Evolutionary conservation across 2,888 invertebrate species (phyloP).

Genomic region (Microplitis deprimator): DNA sequence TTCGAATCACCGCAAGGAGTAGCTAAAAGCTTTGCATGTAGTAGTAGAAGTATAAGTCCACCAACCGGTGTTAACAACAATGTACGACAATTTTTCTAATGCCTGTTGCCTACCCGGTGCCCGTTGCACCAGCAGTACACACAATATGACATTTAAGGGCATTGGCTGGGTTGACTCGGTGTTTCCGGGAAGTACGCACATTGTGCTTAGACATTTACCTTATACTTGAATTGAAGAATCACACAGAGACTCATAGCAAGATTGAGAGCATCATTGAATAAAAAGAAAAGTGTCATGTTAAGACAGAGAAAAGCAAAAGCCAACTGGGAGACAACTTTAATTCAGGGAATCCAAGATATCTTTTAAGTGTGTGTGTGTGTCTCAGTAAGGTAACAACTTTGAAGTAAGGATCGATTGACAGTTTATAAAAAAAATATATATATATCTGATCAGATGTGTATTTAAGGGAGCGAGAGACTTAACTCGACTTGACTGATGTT

Average conservation of each 20-base stretch:
- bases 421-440: slow-evolving; percentile 9
- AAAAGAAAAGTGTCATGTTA: slow-evolving; percentile 13
- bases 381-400: slow-evolving; percentile 5
- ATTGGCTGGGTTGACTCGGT: slow-evolving; percentile 16
- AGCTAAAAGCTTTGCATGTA: neutral
- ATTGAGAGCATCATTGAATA: neutral
- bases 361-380: neutral
- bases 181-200: slow-evolving; percentile 36
- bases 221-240: neutral
- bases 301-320: slow-evolving; percentile 3
- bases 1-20: slow-evolving; percentile 15
- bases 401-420: slow-evolving; percentile 5
- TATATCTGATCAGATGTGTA: neutral
- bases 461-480: slow-evolving; percentile 1
- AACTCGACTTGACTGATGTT: neutral
- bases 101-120: neutral
- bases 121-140: neutral
- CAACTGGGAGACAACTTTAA: neutral
- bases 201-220: slow-evolving; percentile 34
- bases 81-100: slow-evolving; percentile 46
- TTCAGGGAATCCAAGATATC: neutral
- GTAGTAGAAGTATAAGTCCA: neutral
- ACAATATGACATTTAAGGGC: slow-evolving; percentile 38
- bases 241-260: too few relatives aligned
- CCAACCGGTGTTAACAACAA: slow-evolving; percentile 38